phyloP scores from a whole-genome alignment of 2,888 invertebrate species.

The Mythimna loreyi region DNA sequence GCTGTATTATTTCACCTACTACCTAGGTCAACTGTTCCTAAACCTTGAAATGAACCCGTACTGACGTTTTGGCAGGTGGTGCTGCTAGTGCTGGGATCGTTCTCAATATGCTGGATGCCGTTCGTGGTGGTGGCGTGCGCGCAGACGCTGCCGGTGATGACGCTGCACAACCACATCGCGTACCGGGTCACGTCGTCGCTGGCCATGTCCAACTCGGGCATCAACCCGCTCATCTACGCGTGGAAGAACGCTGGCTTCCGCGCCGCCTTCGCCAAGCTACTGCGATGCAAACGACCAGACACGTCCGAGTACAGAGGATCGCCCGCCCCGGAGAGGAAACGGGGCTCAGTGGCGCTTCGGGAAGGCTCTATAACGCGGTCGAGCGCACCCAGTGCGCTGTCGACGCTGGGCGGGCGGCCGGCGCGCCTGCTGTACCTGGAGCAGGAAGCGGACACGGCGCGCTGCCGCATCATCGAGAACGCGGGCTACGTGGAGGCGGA shows the following conservation, averaged over 20 bases:
- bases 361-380: slow-evolving; percentile 85
- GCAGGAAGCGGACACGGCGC: slow-evolving; percentile 79
- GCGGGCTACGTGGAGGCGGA: slow-evolving; percentile 86
- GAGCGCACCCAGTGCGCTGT: slow-evolving; percentile 79
- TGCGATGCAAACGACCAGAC: slow-evolving; percentile 92
- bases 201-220: slow-evolving; percentile 95
- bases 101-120: slow-evolving; percentile 95
- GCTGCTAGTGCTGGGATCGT: slow-evolving; percentile 94
- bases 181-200: slow-evolving; percentile 93
- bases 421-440: slow-evolving; percentile 85
- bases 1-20: neutral
- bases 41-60: neutral
- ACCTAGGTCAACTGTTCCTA: neutral
- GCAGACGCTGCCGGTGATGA: slow-evolving; percentile 89
- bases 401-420: slow-evolving; percentile 82
- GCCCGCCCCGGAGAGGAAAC: slow-evolving; percentile 89
- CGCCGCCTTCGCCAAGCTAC: slow-evolving; percentile 92
- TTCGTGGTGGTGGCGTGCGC: slow-evolving; percentile 93
- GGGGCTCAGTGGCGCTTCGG: slow-evolving; percentile 87
- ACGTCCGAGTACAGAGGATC: slow-evolving; percentile 89
- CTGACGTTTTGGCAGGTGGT: slow-evolving; percentile 92
- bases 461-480: slow-evolving; percentile 89
- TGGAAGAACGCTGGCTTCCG: slow-evolving; percentile 96
- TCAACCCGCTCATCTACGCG: slow-evolving; percentile 96
- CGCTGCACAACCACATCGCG: slow-evolving; percentile 88